Conservation (phyloP, 2,888 invertebrate genomes). For the Tetropium fuscum region DNA sequence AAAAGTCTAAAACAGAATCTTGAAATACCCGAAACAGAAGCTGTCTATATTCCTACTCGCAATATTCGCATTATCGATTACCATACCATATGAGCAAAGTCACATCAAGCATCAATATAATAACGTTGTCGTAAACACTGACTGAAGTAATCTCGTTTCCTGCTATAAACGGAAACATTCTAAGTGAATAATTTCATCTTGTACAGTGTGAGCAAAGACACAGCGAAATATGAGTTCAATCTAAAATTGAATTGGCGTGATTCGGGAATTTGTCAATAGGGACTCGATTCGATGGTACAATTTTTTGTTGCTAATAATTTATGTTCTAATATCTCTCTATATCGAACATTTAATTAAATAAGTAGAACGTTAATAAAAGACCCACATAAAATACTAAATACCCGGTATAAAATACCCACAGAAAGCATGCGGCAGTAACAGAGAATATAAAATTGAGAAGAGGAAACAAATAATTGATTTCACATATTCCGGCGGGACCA, state of each 20-base stretch:
- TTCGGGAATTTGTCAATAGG: constrained; percentile 36
- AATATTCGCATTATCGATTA: constrained; percentile 10
- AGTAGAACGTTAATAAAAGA: too few relatives aligned
- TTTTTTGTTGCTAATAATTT: too few relatives aligned
- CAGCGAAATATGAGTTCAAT: constrained; percentile 23
- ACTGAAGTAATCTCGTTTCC: constrained; percentile 41
- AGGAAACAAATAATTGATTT: constrained; percentile 17
- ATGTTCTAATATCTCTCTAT: too few relatives aligned
- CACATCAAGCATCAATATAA: constrained; percentile 28
- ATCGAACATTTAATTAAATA: too few relatives aligned
- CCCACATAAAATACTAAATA: background rate
- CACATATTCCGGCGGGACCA: constrained; percentile 2
- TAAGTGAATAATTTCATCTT: constrained; percentile 31
- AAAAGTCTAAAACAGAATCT: too few relatives aligned
- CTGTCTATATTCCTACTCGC: background rate
- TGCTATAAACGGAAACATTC: constrained; percentile 31
- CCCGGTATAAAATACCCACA: constrained; percentile 4
- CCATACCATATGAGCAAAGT: background rate
- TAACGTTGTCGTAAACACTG: constrained; percentile 38
- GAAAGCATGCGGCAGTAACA: constrained; percentile 4
- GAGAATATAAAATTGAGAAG: constrained; percentile 7
- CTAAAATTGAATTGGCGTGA: constrained; percentile 27
- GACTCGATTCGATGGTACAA: constrained; percentile 29
- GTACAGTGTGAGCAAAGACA: constrained; percentile 30
- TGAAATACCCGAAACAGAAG: too few relatives aligned